Evolutionary conservation across 1,140 invertebrate species (phyloP), one percentile per base, ranked within the genome.

Genomic region (Choristoneura fumiferana): DNA sequence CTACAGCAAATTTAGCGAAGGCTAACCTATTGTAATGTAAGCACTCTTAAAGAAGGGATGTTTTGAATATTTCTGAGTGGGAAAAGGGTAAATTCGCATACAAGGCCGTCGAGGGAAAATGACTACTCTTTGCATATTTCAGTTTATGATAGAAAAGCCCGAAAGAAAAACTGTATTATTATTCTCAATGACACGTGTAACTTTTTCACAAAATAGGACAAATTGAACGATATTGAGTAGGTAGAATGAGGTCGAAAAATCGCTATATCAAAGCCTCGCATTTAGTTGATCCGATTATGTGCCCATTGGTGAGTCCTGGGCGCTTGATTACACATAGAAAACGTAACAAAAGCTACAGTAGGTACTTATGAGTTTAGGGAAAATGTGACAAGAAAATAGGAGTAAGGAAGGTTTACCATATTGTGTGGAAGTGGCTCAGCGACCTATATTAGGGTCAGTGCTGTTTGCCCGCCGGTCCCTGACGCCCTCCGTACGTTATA

Each of bases 311-410:
- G 12, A 49, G 22, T 49, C 22, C 22, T 15, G 17, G 22, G 22
- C n/a, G 18, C 40, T 45, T 49, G 43, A 49, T 49, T 49, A 49
- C 43, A 49, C 43, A 13, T 33, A 49, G 18, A 49, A 29, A 29
- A 29, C 12, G 29, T 14, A 10, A 13, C 2, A 49, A 45, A 22
- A 12, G 22, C 22, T 3, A 29, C 22, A 29, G 6, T 29, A 49
- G 10, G 18, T 18, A 22, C 40, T 40, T 40, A 40, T 18, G 18
- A 1, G 43, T 49, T 49, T 29, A 17, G 1, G 43, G 43, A 49
- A 49, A 49, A 49, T 13, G 18, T 49, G 6, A 13, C 40, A 10
- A 8, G 18, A 14, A 49, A 18, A 5, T 9, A 9, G 18, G 43
- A 18, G 43, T 10, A 17, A 15, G 40, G 15, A 17, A 45, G n/a